Evolutionary conservation across 2,113 vertebrate species (phyloP).

Genomic region (Sigmodon hispidus): DNA sequence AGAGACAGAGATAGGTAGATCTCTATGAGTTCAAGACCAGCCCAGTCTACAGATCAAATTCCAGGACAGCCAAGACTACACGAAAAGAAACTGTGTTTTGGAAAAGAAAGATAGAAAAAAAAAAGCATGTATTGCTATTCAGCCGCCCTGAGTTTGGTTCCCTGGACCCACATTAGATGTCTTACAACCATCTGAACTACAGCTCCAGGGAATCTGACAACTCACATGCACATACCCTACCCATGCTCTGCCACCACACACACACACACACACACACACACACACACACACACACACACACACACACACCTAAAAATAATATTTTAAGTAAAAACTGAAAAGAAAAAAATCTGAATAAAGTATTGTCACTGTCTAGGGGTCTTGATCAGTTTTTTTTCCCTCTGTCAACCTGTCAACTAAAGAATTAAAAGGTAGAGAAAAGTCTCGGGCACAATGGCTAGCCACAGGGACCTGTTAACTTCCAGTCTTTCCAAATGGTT

Average conservation of each 20-base stretch:
- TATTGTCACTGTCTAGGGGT: not conserved
- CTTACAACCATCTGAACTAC: not conserved
- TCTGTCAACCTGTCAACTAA: not conserved
- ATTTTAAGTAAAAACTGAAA: not conserved
- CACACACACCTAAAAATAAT: not conserved
- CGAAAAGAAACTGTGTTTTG: not conserved
- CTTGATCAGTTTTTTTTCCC: not conserved
- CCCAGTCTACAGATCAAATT: not conserved
- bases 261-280: not conserved
- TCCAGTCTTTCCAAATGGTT: not conserved
- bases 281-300: not conserved
- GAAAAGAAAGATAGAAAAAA: not conserved
- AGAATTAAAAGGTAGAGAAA: not conserved
- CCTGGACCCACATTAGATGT: not conserved
- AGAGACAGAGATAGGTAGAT: not conserved
- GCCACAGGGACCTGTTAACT: not conserved
- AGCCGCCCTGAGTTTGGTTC: not conserved
- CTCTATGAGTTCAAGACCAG: not conserved
- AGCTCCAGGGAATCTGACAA: not conserved
- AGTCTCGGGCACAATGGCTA: not conserved
- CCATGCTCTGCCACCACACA: not conserved
- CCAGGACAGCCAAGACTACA: not conserved
- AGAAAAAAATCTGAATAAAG: not conserved
- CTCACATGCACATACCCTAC: not conserved
- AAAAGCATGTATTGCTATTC: not conserved